Percentiles rank a stretch among this genome's conserved stretches.
Conservation (phyloP, 2,113 vertebrate genomes). For the Platichthys flesus region DNA sequence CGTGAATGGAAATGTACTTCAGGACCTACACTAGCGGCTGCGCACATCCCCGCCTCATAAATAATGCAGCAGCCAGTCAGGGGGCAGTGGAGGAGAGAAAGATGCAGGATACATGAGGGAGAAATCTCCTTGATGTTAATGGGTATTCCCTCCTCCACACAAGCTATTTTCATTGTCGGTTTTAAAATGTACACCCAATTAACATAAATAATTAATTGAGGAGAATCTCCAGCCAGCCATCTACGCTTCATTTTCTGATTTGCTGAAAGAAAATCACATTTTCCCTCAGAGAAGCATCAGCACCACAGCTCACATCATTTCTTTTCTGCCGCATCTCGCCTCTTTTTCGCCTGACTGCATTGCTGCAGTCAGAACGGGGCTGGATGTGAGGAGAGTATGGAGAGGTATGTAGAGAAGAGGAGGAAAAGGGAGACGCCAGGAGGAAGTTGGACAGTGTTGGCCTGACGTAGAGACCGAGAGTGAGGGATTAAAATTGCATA, state of each 20-base stretch:
- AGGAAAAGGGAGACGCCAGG: neutral
- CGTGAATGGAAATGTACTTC: constrained; percentile 25
- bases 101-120: constrained; percentile 4
- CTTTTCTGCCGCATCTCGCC: neutral
- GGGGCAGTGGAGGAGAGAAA: constrained; percentile 7
- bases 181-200: constrained; percentile 21
- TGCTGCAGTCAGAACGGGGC: constrained; percentile 31
- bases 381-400: neutral
- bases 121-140: constrained; percentile 1
- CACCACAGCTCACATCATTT: neutral
- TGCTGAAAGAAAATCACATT: neutral
- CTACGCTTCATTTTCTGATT: neutral
- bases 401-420: neutral
- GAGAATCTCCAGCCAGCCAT: neutral
- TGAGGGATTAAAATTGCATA: constrained; percentile 14
- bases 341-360: neutral
- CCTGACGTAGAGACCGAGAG: neutral
- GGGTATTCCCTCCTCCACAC: neutral
- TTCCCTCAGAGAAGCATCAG: neutral
- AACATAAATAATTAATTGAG: constrained; percentile 27
- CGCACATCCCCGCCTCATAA: constrained; percentile 33
- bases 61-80: constrained; percentile 53
- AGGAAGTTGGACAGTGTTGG: neutral
- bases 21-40: constrained; percentile 3
- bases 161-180: neutral